Percentiles rank a stretch among this genome's conserved stretches.
Conservation (phyloP, 2,888 invertebrate genomes). For the Pegoplata infirma region DNA sequence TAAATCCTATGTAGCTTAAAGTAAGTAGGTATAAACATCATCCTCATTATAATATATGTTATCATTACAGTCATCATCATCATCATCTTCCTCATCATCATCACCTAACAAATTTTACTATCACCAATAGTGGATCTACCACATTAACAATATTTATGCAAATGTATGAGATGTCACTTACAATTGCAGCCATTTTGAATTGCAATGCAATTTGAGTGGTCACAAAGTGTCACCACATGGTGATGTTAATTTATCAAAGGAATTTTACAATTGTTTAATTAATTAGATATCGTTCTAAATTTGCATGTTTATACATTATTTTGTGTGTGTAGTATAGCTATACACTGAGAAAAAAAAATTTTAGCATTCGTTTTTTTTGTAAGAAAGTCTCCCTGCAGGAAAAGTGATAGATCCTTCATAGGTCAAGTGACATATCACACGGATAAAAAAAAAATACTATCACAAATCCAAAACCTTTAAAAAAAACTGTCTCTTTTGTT, state of each 20-base stretch:
- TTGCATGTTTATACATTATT: not conserved
- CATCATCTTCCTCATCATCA: not conserved
- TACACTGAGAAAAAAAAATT: no score
- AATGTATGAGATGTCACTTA: conserved; percentile 54
- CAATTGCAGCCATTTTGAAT: conserved; percentile 61
- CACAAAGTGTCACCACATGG: conserved; percentile 65
- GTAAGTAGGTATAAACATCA: no score
- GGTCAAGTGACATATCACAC: no score
- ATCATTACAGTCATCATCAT: not conserved
- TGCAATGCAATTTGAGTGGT: conserved; percentile 63
- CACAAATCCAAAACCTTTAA: no score
- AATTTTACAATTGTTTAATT: conserved; percentile 70
- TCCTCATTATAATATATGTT: no score
- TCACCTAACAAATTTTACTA: not conserved
- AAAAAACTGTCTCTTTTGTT: no score
- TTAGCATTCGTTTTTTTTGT: no score
- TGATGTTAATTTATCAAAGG: conserved; percentile 72
- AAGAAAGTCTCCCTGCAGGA: no score
- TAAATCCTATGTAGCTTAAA: no score
- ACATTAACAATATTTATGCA: conserved; percentile 38
- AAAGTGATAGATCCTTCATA: no score
- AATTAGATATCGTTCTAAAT: conserved; percentile 63
- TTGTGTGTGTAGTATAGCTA: no score
- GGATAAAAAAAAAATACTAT: no score
- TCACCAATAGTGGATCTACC: conserved; percentile 9